Evolutionary conservation across 2,888 invertebrate genomes (phyloP).

Genomic region (Dicroscelio sp.): DNA sequence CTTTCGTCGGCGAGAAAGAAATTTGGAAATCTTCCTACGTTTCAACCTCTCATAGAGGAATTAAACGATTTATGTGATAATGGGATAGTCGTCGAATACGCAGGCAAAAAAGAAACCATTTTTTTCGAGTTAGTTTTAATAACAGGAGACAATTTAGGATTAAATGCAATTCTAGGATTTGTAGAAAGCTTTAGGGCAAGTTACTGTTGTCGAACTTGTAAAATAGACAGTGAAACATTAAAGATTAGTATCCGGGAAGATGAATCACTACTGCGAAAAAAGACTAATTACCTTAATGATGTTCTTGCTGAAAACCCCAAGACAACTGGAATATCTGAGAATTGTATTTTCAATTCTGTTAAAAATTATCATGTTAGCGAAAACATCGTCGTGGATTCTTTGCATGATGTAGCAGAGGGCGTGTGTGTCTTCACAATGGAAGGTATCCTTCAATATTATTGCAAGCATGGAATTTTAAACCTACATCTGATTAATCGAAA

Average conservation of each 20-base stretch:
- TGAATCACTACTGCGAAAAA: neutral
- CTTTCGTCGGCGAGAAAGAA: neutral
- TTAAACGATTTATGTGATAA: no score
- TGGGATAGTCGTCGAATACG: no score
- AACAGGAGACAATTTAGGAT: no score
- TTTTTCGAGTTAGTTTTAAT: no score
- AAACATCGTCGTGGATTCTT: neutral
- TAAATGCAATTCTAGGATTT: no score
- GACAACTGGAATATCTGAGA: constrained; percentile 9
- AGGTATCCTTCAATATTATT: no score
- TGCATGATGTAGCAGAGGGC: neutral
- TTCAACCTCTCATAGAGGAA: no score
- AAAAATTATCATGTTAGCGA: constrained; percentile 25
- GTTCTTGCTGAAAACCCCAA: neutral
- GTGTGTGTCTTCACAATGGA: constrained; percentile 1
- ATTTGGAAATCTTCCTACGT: neutral
- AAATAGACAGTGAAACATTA: neutral
- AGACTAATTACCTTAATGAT: constrained; percentile 17
- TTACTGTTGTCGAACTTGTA: no score
- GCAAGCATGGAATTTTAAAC: no score
- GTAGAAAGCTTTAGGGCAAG: no score
- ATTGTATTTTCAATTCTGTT: constrained; percentile 56
- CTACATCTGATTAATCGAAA: no score
- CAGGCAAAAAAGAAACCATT: no score
- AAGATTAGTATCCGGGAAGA: constrained; percentile 7